Base-by-base conservation (phyloP, 2,888 invertebrate species). In the Ochropacha duplaris region DNA sequence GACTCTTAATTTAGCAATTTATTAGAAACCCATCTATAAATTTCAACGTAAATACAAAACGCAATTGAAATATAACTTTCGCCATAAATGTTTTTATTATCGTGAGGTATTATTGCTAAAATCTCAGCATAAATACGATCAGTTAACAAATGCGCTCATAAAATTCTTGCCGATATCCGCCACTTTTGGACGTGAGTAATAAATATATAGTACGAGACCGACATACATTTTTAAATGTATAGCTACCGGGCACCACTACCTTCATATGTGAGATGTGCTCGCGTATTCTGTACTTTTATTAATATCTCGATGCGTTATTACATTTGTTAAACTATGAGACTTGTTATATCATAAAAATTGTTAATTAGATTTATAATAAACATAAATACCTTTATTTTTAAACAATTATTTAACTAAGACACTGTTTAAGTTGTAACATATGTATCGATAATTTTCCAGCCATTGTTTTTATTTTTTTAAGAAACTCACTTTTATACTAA, bases 191-290 rank as follows among this genome's bases (percentile, higher is more conserved):
- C 16, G 11, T 11, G 2, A 52, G 31, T 6, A 52, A 52, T 52
- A 31, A 66, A 63, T 60, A 55, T 44, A 49, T 56, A 57, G 58
- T 34, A 65, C 67, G 68, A 66, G 44, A 63, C 56, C 62, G 59
- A 62, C 71, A 81, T 81, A 73, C 77, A 81, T 81, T 81, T 82
- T 79, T 79, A 81, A 83, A 78, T 79, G 77, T 80, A 81, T 76
- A 69, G 69, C 77, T 73, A 74, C 73, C 72, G 59, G 31, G 60
- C 55, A 55, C 57, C 57, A 65, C 60, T 73, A 69, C 71, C 64
- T 75, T 70, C 69, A 74, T 71, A 70, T 71, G 69, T 66, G 69
- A 61, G 60, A 68, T 56, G 60, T 64, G 50, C 2, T 14, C 39
- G 12, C 26, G 9, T 57, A 64, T 71, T 65, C 65, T 51, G 57